Evolutionary conservation across 2,113 vertebrate species (phyloP).

Genomic region (Numida meleagris): DNA sequence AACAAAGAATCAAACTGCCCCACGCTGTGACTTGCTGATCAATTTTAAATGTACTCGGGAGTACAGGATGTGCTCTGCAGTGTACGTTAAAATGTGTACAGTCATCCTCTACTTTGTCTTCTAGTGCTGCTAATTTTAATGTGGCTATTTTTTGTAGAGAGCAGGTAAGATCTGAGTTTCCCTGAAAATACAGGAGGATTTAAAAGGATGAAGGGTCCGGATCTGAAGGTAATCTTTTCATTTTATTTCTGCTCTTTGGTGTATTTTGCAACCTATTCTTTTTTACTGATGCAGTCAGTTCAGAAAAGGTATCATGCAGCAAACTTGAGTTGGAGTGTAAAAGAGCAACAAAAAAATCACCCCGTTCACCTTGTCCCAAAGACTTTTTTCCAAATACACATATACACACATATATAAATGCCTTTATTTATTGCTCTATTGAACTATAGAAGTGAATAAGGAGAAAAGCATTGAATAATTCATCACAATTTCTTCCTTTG

Average conservation of each 20-base stretch:
- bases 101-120: background rate
- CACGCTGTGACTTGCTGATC: background rate
- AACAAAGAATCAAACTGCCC: background rate
- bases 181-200: background rate
- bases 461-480: constrained; percentile 23
- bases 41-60: background rate
- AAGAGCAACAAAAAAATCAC: background rate
- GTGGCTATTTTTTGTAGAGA: background rate
- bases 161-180: background rate
- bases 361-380: background rate
- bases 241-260: background rate
- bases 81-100: background rate
- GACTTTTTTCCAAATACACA: background rate
- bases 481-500: constrained; percentile 15
- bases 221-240: background rate
- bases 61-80: background rate
- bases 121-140: background rate
- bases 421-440: background rate
- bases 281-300: background rate
- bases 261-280: background rate
- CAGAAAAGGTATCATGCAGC: background rate
- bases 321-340: background rate
- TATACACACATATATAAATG: background rate
- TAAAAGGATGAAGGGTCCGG: background rate
- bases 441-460: background rate